Conservation (phyloP, 2,113 vertebrate species). For the Dasyurus viverrinus region DNA sequence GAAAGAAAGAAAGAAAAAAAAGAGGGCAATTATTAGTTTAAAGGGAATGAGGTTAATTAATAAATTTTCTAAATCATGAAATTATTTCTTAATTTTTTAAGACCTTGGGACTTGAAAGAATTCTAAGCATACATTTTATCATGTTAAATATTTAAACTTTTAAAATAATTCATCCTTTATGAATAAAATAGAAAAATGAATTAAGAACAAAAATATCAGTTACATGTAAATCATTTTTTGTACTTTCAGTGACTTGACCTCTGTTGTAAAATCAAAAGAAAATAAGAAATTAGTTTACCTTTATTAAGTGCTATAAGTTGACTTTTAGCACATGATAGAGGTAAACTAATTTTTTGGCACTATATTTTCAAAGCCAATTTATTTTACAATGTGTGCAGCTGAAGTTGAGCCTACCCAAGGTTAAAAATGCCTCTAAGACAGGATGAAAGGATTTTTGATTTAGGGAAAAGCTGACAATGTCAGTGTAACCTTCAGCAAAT, state of each 20-base stretch:
- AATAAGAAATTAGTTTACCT: neutral
- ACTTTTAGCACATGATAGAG: neutral
- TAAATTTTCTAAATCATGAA: neutral
- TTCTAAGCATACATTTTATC: conserved; percentile 19
- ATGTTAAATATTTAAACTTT: neutral
- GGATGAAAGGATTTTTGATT: neutral
- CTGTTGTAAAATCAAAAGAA: neutral
- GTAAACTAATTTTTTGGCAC: neutral
- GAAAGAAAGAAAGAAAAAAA: conserved; percentile 38
- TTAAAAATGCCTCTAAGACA: neutral
- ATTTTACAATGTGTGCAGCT: neutral
- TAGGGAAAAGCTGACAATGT: neutral
- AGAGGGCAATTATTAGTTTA: conserved; percentile 34
- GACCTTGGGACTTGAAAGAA: conserved; percentile 23
- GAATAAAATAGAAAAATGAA: conserved; percentile 23
- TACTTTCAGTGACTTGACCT: neutral
- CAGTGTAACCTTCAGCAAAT: neutral
- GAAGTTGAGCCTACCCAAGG: neutral
- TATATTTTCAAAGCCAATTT: neutral
- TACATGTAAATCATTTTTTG: neutral
- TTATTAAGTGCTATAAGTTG: too few species aligned
- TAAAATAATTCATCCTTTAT: conserved; percentile 41
- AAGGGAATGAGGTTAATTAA: neutral
- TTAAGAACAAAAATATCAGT: conserved; percentile 39
- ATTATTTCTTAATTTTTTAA: neutral